Evolutionary conservation across 2,888 invertebrate species (phyloP), one percentile per base, ranked within the genome.

Genomic region (Heliconius ismenius): DNA sequence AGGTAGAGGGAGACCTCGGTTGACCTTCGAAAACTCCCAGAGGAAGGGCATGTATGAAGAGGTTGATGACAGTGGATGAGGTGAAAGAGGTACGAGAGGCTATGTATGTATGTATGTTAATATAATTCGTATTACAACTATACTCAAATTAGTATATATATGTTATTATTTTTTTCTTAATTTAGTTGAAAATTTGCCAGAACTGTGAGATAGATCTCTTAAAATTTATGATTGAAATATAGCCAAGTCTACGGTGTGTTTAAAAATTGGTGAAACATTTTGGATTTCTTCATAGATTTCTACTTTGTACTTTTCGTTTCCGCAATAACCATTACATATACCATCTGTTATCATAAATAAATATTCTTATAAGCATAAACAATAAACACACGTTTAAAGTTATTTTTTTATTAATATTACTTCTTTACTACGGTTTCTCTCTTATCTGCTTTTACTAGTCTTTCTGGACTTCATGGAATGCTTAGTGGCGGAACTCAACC

Each of bases 201-300:
- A 68, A 1, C 1, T 21, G 13, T 1, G 32, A 32, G 7, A 68
- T 68, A 49, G 11, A 70, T 70, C 43, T 21, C 39, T 43, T 62
- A 28, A 63, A 21, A n/a, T 36, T 69, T 74, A 24, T 15, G 21
- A 67, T 49, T 72, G 32, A 64, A 26, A 43, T 39, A 54, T 2
- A 9, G 54, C n/a, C 36, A 67, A 72, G 24, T 60, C 49, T 69
- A 78, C 7, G 21, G 7, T n/a, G n/a, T 28, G 18, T 36, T 36
- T 67, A 68, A 26, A 62, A 62, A n/a, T 63, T 68, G 62, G 54
- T 7, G n/a, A 15, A 73, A 78, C 62, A 67, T 36, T 75, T 26
- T 54, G 49, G 54, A 75, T 73, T 67, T 73, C 67, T 75, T 73
- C 67, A 54, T 63, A 78, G 63, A 73, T 26, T 21, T 60, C 4